Evolutionary conservation across 1,140 invertebrate genomes (phyloP), one percentile per base, ranked within the genome.

Genomic region (Stratiolaelaps scimitus): DNA sequence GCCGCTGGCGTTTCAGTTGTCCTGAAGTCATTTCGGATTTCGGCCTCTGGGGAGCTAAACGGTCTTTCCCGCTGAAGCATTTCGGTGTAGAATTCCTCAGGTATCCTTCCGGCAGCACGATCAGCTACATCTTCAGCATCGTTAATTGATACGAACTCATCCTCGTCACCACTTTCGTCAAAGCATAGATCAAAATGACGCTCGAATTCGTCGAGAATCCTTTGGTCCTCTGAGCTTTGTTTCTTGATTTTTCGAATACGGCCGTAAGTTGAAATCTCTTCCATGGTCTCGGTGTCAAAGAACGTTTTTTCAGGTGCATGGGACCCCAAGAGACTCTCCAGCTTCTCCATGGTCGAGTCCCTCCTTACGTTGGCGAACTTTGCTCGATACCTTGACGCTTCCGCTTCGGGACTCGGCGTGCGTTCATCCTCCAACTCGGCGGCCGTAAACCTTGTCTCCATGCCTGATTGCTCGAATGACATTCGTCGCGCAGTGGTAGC

Each of bases 131-230:
- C 53, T 26, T 60, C 53, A 34, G 34, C 34, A 26, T 60, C 53
- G 53, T 60, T n/a, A 29, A 60, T 60, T 34, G 53, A 60, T 26
- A 60, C 53, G 10, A 60, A 60, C 26, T 60, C 53, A 23, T 60
- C 53, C 15, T 60, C 53, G 2, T 60, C 53, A 15, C 53, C 53
- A 60, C 53, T 60, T 15, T 60, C 53, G 15, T 60, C 53, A 26
- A 60, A 60, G 10, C 53, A 60, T 23, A 60, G 34, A 23, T 60
- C 53, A 23, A 60, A 60, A 10, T 60, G 53, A 17, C 34, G 26
- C 26, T 60, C 53, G 10, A 60, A 60, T 23, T 60, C 53, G 6
- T 60, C 53, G 23, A 60, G 53, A 34, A 60, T 60, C 10, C 53
- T 26, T 26, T 60, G 53, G 10, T 60, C 53, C 20, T 60, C 53